Percentiles rank a stretch among this genome's conserved stretches.
Conservation (phyloP, 2,113 vertebrate species). For the Silurus glanis region DNA sequence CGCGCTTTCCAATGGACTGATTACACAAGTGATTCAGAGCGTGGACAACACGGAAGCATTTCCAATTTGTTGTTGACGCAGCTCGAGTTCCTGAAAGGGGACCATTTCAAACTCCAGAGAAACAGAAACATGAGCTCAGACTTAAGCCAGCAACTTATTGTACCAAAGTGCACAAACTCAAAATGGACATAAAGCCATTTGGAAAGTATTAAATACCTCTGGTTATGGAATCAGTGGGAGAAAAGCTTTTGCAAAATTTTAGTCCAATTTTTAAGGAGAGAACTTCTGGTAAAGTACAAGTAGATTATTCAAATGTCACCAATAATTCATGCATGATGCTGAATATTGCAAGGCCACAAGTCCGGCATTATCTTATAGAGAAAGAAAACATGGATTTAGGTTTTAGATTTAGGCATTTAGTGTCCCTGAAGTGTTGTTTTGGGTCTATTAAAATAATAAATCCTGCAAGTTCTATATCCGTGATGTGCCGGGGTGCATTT, state of each 20-base stretch:
- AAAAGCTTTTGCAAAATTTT: background rate
- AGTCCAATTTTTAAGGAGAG: background rate
- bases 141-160: background rate
- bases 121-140: background rate
- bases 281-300: background rate
- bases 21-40: no score
- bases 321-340: background rate
- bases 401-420: background rate
- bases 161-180: background rate
- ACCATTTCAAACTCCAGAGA: background rate
- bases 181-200: background rate
- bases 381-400: background rate
- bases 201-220: background rate
- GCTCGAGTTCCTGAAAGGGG: no score
- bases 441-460: slow-evolving; percentile 6
- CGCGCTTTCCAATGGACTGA: no score
- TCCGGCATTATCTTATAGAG: background rate
- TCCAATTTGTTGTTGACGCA: no score
- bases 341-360: slow-evolving; percentile 8
- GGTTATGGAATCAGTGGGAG: background rate
- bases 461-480: background rate
- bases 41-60: no score
- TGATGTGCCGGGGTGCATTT: background rate
- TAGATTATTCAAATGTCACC: background rate
- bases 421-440: background rate